Evolutionary conservation across 2,888 invertebrate genomes (phyloP).

Genomic region (Acholoe squamosa): DNA sequence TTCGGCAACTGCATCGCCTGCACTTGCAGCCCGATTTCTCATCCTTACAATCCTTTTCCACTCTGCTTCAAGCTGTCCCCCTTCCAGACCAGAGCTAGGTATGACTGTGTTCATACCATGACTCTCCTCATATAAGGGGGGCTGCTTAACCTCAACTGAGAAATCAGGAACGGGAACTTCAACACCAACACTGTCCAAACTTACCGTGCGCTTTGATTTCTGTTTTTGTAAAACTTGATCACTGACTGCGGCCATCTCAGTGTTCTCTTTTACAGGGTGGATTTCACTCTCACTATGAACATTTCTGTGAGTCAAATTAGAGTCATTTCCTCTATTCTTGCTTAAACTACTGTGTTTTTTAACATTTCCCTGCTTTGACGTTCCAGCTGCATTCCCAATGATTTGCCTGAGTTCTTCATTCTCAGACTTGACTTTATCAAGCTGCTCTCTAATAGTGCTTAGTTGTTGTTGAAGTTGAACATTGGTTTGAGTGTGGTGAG

Average conservation of each 20-base stretch:
- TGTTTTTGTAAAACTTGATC: slow-evolving; percentile 5
- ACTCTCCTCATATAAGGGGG: neutral
- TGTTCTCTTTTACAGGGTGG: neutral
- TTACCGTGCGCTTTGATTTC: slow-evolving; percentile 51
- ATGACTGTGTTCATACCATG: slow-evolving; percentile 37
- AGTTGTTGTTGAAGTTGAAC: neutral
- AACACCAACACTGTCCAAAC: slow-evolving; percentile 49
- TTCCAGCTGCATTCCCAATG: neutral
- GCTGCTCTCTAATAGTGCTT: neutral
- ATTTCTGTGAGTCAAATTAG: neutral
- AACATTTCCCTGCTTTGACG: neutral
- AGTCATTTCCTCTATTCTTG: neutral
- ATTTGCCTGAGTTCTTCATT: neutral
- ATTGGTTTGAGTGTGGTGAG: neutral
- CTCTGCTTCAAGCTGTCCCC: slow-evolving; percentile 48
- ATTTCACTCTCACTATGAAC: slow-evolving; percentile 47
- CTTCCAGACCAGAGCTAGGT: slow-evolving; percentile 27
- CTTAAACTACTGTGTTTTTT: neutral
- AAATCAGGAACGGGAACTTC: slow-evolving; percentile 41
- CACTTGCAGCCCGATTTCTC: slow-evolving; percentile 3
- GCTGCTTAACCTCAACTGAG: neutral
- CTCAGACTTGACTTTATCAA: neutral
- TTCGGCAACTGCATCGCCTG: slow-evolving; percentile 1
- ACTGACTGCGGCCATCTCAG: slow-evolving; percentile 42
- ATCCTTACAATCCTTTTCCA: slow-evolving; percentile 32